Percentiles rank a stretch among this genome's conserved stretches.
phyloP scores from a whole-genome alignment of 2,888 invertebrate genomes.

The Temnothorax ravouxi region DNA sequence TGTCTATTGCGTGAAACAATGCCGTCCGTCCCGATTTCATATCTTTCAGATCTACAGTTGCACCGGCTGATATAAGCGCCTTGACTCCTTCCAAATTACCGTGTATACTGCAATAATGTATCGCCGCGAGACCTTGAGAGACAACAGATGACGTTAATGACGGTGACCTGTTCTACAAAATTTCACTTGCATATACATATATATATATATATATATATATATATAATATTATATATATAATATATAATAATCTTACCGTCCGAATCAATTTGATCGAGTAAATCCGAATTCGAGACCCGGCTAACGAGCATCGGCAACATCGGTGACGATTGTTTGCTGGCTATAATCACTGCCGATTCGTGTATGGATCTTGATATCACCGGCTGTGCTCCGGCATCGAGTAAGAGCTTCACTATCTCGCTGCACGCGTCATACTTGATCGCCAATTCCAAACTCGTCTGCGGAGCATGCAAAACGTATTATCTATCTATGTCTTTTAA shows the following conservation, averaged over 20 bases:
- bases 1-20: constrained; percentile 82
- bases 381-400: constrained; percentile 80
- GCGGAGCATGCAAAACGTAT: constrained; percentile 42
- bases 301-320: constrained; percentile 73
- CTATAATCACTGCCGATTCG: constrained; percentile 81
- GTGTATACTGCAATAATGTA: constrained; percentile 81
- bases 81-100: constrained; percentile 75
- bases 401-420: constrained; percentile 76
- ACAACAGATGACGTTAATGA: background rate
- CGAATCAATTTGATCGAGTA: constrained; percentile 75
- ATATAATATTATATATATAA: no score
- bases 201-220: no score
- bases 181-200: background rate
- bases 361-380: constrained; percentile 67
- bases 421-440: constrained; percentile 71
- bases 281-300: constrained; percentile 57
- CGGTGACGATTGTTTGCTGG: constrained; percentile 76
- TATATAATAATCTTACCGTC: constrained; percentile 70
- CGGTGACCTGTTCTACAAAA: background rate
- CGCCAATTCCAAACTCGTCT: constrained; percentile 83
- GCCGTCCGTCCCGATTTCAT: constrained; percentile 82
- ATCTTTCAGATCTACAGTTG: constrained; percentile 80
- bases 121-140: constrained; percentile 78
- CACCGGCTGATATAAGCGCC: constrained; percentile 75
- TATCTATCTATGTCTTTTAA: background rate